Percentiles rank a stretch among this genome's conserved stretches.
Evolutionary conservation across 2,888 invertebrate species (phyloP).

Genomic region (Agriopis leucophaearia): DNA sequence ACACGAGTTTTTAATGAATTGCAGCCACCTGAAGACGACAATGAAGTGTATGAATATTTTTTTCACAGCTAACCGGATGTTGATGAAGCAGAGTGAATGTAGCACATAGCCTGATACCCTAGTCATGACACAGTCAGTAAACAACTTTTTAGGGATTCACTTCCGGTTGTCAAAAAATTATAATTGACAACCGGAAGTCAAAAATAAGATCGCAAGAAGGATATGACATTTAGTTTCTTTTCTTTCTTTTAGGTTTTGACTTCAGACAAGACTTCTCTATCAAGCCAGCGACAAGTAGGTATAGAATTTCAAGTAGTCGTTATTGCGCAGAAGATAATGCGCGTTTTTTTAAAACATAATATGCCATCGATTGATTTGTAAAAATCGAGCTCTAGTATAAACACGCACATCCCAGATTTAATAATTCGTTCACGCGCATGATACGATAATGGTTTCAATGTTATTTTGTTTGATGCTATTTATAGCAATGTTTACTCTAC

Average conservation of each 20-base stretch:
- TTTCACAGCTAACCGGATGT: too few species aligned
- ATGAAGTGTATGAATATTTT: too few species aligned
- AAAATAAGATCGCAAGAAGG: too few species aligned
- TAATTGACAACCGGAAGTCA: too few species aligned
- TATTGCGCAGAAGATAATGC: neutral
- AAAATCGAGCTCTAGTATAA: neutral
- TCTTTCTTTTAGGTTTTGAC: too few species aligned
- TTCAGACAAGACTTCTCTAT: too few species aligned
- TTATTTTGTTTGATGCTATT: constrained; percentile 65
- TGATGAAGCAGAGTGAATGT: neutral
- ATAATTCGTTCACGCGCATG: constrained; percentile 17
- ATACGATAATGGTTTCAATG: constrained; percentile 54
- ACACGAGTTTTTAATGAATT: too few species aligned
- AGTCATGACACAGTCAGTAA: neutral
- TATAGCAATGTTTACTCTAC: constrained; percentile 66
- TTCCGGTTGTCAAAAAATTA: neutral
- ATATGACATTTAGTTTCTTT: too few species aligned
- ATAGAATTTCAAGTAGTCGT: too few species aligned
- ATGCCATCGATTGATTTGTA: neutral
- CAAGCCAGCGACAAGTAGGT: too few species aligned
- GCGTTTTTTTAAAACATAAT: neutral
- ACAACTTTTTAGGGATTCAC: neutral
- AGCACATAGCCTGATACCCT: neutral
- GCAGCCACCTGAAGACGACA: too few species aligned
- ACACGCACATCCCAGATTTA: neutral